phyloP scores from a whole-genome alignment of 2,797 vertebrate genomes.

The Vespertilio murinus region DNA sequence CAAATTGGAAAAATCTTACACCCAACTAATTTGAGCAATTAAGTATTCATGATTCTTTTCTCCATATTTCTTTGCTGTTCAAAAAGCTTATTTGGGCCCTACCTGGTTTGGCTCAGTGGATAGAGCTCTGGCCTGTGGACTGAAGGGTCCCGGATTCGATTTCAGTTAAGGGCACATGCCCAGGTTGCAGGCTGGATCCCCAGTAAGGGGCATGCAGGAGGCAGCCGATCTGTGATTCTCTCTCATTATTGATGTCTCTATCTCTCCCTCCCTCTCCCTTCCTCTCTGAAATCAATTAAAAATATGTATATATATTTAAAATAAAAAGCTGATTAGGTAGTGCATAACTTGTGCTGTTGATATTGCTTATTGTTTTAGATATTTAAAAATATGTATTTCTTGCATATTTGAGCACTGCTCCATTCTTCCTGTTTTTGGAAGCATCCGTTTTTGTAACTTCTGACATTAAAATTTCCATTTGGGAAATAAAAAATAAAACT shows the following conservation, averaged over 20 bases:
- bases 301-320: not conserved
- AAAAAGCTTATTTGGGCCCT: not conserved
- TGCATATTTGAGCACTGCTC: not conserved
- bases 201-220: not conserved
- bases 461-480: conserved; percentile 28
- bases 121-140: rapidly evolving
- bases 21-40: not conserved
- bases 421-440: not conserved
- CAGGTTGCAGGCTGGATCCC: no score
- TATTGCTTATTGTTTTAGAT: conserved; percentile 20
- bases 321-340: not conserved
- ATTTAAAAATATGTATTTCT: not conserved
- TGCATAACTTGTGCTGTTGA: not conserved
- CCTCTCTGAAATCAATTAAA: not conserved
- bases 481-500: conserved; percentile 55
- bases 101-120: not conserved
- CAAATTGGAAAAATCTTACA: not conserved
- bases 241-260: no score
- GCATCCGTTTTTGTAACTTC: not conserved
- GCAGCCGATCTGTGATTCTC: not conserved
- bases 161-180: not conserved
- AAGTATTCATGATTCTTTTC: not conserved
- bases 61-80: not conserved
- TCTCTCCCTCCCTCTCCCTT: not conserved
- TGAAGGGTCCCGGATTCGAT: not conserved